Percentiles rank a stretch among this genome's conserved stretches.
These are phyloP conservation scores for Pontoporia blainvillei DNA, from an alignment of 2,113 vertebrate genomes.

Conservation along the genomic window DNA sequence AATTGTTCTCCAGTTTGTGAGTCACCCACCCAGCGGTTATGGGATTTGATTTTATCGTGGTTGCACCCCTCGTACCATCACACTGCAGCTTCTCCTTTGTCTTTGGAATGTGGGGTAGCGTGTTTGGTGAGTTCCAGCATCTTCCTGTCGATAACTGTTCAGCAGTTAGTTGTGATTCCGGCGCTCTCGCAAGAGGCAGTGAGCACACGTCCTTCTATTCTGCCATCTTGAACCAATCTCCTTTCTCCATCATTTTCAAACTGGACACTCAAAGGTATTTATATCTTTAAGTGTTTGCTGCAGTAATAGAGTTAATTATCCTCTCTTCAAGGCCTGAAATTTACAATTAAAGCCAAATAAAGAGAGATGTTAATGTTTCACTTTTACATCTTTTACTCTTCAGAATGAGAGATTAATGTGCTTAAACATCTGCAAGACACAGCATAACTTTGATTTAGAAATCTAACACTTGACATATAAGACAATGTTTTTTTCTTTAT, in stretches of 20 bases:
- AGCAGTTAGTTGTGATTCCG: too few relatives aligned
- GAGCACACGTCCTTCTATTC: too few relatives aligned
- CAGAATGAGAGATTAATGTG: slow-evolving; percentile 31
- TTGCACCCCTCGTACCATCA: too few relatives aligned
- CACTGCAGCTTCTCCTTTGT: too few relatives aligned
- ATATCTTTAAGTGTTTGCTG: slow-evolving; percentile 8
- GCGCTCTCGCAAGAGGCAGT: too few relatives aligned
- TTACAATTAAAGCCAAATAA: slow-evolving; percentile 57
- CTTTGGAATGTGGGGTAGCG: too few relatives aligned
- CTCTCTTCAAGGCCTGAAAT: slow-evolving; percentile 37
- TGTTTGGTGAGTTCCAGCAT: too few relatives aligned
- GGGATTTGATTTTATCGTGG: too few relatives aligned
- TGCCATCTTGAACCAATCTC: too few relatives aligned
- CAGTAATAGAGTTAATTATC: slow-evolving; percentile 44
- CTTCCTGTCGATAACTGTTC: too few relatives aligned
- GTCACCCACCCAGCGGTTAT: too few relatives aligned
- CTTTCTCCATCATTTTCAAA: slow-evolving; percentile 38
- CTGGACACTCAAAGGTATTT: slow-evolving; percentile 30
- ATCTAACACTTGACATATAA: neutral
- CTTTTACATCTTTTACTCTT: slow-evolving; percentile 12
- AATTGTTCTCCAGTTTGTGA: too few relatives aligned
- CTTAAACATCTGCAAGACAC: slow-evolving; percentile 11
- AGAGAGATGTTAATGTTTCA: slow-evolving; percentile 2
- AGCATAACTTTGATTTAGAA: slow-evolving; percentile 24
- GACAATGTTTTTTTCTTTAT: neutral